phyloP scores from a whole-genome alignment of 92 coral and sea anemone genomes.

The Desmophyllum pertusum region DNA sequence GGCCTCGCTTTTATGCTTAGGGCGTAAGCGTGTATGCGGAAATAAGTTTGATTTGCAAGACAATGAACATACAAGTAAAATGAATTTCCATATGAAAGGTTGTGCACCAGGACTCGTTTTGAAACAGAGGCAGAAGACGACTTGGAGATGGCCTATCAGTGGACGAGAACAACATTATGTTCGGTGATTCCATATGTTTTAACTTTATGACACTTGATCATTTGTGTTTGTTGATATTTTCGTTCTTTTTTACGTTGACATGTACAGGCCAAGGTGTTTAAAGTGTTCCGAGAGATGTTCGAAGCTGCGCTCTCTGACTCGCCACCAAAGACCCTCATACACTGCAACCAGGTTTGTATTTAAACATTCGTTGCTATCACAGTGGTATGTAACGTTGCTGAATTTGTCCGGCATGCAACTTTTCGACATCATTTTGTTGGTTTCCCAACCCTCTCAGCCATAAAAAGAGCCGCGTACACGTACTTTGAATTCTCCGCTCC shows the following conservation, averaged over 20 bases:
- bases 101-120: too few species aligned
- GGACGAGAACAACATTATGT: background rate
- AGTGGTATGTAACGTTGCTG: background rate
- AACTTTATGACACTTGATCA: background rate
- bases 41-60: too few species aligned
- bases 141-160: too few species aligned
- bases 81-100: too few species aligned
- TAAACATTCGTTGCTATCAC: background rate
- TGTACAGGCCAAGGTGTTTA: slow-evolving; percentile 67
- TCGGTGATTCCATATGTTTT: background rate
- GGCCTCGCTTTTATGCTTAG: too few species aligned
- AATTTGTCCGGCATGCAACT: background rate
- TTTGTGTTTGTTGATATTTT: background rate
- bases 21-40: too few species aligned
- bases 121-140: too few species aligned
- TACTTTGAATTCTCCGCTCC: background rate
- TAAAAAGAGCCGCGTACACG: background rate
- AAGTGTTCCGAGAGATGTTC: slow-evolving; percentile 75
- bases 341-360: slow-evolving; percentile 68
- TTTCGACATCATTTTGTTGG: too few species aligned
- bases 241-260: background rate
- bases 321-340: slow-evolving; percentile 84
- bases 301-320: slow-evolving; percentile 80
- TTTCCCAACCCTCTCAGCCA: background rate
- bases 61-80: too few species aligned